A percentile compares a stretch with the other conserved stretches of the same genome.
These are phyloP conservation scores for Lampris incognitus DNA, from an alignment of 2,113 vertebrate genomes.

Conservation along the genomic window DNA sequence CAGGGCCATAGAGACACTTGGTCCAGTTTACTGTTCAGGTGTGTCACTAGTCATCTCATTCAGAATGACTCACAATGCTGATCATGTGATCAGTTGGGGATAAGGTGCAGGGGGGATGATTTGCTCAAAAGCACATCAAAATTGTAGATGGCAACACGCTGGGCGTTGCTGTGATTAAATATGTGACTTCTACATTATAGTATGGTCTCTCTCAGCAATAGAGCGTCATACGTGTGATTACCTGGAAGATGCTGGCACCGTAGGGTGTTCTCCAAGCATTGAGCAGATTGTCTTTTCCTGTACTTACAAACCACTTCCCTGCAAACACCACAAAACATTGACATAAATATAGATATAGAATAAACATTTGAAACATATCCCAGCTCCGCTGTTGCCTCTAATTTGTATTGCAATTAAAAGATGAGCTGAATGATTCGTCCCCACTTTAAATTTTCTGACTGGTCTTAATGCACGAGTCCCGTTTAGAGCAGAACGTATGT, in stretches of 20 bases:
- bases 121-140: neutral
- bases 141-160: neutral
- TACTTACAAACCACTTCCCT: slow-evolving; percentile 99
- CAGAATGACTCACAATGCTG: neutral
- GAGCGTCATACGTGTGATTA: slow-evolving; percentile 49
- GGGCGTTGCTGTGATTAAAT: neutral
- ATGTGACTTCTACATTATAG: neutral
- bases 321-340: slow-evolving; percentile 37
- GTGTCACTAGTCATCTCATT: too few relatives aligned
- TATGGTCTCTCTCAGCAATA: too few relatives aligned
- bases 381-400: neutral
- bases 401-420: too few relatives aligned
- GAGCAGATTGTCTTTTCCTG: slow-evolving; percentile 97
- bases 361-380: neutral
- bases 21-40: too few relatives aligned
- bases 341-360: neutral
- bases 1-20: too few relatives aligned
- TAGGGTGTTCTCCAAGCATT: slow-evolving; percentile 98
- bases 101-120: neutral
- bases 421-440: too few relatives aligned
- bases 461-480: too few relatives aligned
- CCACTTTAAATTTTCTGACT: too few relatives aligned
- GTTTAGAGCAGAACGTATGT: too few relatives aligned
- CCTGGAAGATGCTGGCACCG: slow-evolving; percentile 98
- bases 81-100: too few relatives aligned